Base-by-base conservation (phyloP, 1,140 invertebrate genomes). In the Asobara japonica region DNA sequence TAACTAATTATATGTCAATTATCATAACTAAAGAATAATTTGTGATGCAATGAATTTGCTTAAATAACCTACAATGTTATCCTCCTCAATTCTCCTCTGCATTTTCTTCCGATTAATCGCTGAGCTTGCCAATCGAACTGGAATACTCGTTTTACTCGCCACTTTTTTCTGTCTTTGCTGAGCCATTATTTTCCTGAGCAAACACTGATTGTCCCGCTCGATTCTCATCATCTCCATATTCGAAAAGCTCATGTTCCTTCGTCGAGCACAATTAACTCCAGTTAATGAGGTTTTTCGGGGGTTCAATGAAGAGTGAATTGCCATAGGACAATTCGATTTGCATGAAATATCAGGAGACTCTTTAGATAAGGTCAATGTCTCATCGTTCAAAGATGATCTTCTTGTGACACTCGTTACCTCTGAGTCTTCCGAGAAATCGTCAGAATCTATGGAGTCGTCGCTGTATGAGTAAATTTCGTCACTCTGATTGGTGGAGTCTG, bases 221-320 rank as follows among this genome's bases (percentile, higher is more conserved):
- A 89, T 89, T 76, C 77, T 82, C 10, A 86, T 74, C 29, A 86
- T 78, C 72, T 89, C 79, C 11, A 83, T 83, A 51, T 87, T 87
- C 4, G 83, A 82, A 69, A 89, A 89, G 60, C 84, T 88, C 85
- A 88, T 87, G 69, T 89, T 89, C 75, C 66, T 82, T 45, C 78
- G 73, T 66, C 18, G 22, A 25, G 65, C 29, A 3, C 48, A 2
- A 13, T 61, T 27, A 18, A 36, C 30, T 18, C 68, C 22, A 22
- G 27, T 62, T 11, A 25, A 16, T 30, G 65, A 33, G 16, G 18
- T 6, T 13, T 25, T 30, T 22, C 74, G 62, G 30, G 45, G 16
- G 27, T 76, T 69, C n/a, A 10, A 45, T 18, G 68, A 72, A 2
- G 51, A 56, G 27, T 38, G 74, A 71, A 56, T 71, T 61, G 36